phyloP scores from a whole-genome alignment of 1,140 invertebrate genomes.

The Pseudomyrmex cubaensis region DNA sequence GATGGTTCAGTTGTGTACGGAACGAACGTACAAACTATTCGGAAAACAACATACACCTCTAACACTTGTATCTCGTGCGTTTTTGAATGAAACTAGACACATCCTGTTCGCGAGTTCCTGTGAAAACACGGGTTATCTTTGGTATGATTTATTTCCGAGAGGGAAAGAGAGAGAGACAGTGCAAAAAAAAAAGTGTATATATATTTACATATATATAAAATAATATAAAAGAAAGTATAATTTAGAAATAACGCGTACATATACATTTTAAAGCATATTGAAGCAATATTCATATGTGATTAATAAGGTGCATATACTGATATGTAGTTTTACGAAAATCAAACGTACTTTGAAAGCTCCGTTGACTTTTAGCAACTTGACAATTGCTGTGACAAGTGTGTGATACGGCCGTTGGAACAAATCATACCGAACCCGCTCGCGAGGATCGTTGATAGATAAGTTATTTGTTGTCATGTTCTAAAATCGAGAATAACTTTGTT shows the following conservation, averaged over 20 bases:
- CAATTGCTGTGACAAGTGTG: slow-evolving; percentile 7
- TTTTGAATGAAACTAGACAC: slow-evolving; percentile 26
- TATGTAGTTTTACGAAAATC: slow-evolving; percentile 14
- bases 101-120: slow-evolving; percentile 57
- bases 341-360: background rate
- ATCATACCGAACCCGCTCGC: slow-evolving; percentile 68
- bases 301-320: background rate
- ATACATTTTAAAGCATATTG: slow-evolving; percentile 4
- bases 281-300: background rate
- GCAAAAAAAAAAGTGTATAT: slow-evolving; percentile 2
- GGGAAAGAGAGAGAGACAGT: background rate
- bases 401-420: slow-evolving; percentile 63
- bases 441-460: slow-evolving; percentile 70
- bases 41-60: slow-evolving; percentile 44
- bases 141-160: slow-evolving; percentile 67
- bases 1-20: slow-evolving; percentile 5
- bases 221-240: background rate
- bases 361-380: background rate
- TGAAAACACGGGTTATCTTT: slow-evolving; percentile 40
- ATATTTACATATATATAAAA: slow-evolving; percentile 40
- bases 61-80: slow-evolving; percentile 50
- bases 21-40: slow-evolving; percentile 14
- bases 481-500: slow-evolving; percentile 69
- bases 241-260: too few species aligned
- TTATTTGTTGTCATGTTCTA: slow-evolving; percentile 73